phyloP scores from a whole-genome alignment of 2,113 vertebrate species.

The Onychostoma macrolepis region DNA sequence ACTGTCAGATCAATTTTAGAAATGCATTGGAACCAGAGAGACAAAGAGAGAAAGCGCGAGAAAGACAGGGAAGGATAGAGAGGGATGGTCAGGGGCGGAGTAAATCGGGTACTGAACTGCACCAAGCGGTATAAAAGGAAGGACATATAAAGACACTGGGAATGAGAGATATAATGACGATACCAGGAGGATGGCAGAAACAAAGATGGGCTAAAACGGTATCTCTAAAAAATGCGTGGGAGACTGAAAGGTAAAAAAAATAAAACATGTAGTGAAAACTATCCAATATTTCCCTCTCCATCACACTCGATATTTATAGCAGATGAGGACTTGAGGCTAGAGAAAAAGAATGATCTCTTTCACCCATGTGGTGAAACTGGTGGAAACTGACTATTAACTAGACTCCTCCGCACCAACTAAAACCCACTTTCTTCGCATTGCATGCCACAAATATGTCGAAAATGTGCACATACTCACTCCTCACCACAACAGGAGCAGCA shows the following conservation, averaged over 20 bases:
- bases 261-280: conserved; percentile 28
- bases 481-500: background rate
- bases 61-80: conserved; percentile 15
- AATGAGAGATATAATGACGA: conserved; percentile 20
- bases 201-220: conserved; percentile 20
- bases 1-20: conserved; percentile 71
- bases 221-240: conserved; percentile 26
- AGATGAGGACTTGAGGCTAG: conserved; percentile 47
- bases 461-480: background rate
- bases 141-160: background rate
- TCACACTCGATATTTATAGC: conserved; percentile 50
- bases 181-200: background rate
- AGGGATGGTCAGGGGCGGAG: conserved; percentile 12
- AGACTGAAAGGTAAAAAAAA: conserved; percentile 47
- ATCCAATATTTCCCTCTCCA: conserved; percentile 17
- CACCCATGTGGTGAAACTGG: conserved; percentile 26
- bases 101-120: background rate
- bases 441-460: background rate
- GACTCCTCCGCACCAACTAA: conserved; percentile 23
- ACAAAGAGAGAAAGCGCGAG: background rate
- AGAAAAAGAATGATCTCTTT: conserved; percentile 31
- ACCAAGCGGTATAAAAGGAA: conserved; percentile 1
- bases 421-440: conserved; percentile 6
- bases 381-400: conserved; percentile 36
- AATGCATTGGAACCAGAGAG: conserved; percentile 50